A percentile compares a stretch with the other conserved stretches of the same genome.
phyloP scores from a whole-genome alignment of 2,888 invertebrate species.

The Ichneumoninae sp. region DNA sequence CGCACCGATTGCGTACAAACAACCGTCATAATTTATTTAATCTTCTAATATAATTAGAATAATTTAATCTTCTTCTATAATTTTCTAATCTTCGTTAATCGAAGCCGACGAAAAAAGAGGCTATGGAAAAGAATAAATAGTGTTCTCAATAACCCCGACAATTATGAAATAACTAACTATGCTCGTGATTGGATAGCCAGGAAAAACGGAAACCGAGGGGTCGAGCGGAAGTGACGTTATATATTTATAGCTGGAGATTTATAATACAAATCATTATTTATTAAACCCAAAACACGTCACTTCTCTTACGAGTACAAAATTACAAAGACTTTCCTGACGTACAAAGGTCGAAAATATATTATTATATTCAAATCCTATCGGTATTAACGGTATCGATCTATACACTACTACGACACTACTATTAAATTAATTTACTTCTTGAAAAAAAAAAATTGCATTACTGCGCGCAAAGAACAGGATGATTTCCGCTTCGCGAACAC shows the following conservation, averaged over 20 bases:
- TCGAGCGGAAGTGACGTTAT: conserved; percentile 44
- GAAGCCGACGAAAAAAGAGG: neutral
- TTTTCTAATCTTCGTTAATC: neutral
- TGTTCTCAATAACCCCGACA: neutral
- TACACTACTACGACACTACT: conserved; percentile 11
- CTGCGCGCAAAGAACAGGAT: neutral
- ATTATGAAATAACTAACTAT: conserved; percentile 30
- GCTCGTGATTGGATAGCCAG: neutral
- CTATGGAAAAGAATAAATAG: neutral
- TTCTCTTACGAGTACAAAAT: conserved; percentile 71
- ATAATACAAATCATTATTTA: conserved; percentile 72
- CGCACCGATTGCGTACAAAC: neutral
- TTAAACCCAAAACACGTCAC: conserved; percentile 60
- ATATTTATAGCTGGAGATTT: conserved; percentile 39
- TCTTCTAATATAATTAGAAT: too few species aligned
- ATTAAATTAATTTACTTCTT: conserved; percentile 55
- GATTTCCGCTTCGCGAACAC: neutral
- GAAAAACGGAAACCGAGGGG: conserved; percentile 33
- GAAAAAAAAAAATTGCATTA: neutral
- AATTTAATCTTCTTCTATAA: too few species aligned
- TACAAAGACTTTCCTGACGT: conserved; percentile 68
- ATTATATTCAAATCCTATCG: conserved; percentile 66
- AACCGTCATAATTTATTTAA: neutral
- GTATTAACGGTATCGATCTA: conserved; percentile 33
- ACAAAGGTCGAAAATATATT: conserved; percentile 76